Base-by-base conservation (phyloP, 2,113 vertebrate species). In the Hiodon tergisus region DNA sequence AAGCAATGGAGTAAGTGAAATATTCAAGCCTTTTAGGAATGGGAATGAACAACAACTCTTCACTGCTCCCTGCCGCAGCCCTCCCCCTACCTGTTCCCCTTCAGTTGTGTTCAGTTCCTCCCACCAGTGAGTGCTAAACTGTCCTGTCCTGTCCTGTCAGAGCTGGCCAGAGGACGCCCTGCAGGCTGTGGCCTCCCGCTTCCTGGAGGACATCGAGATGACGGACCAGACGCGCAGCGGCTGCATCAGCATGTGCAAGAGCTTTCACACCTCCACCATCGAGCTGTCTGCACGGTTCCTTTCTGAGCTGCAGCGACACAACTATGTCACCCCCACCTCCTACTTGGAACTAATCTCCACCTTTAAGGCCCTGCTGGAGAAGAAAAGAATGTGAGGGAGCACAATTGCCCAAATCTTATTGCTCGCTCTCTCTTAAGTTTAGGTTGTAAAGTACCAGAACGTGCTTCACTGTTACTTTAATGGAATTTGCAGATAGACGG, bases 151-250 rank as follows among this genome's bases (percentile, higher is more conserved):
- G 66, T 31, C 31, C 31, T 77, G 62, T 73, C 86, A 99, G 96
- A 90, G 94, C 0, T 98, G 97, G 97, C 96, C 97, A 62, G 95
- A 99, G 85, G 96, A 99, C 81, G 97, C 97, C 74, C 93, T 99
- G 80, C 95, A 98, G 77, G 85, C 89, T 81, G 97, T 99, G 65
- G 97, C 96, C 67, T 89, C 93, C 80, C 93, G 92, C 73, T 98
- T 98, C 84, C 85, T 99, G 79, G 92, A 94, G 85, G 91, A 91
- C 0, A 72, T 98, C 75, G 88, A 95, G 17, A 92, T 99, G 83
- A 93, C 89, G 72, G 87, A 91, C 8, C 82, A 83, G n/a, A 96
- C 98, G 83, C 92, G 91, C 46, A 74, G 73, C 77, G 92, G 93
- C 78, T 88, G 97, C 61, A 89, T 98, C 80, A 87, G 91, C 5